Evolutionary conservation across 2,113 vertebrate species (phyloP), one percentile per base, ranked within the genome.

Genomic region (Muntiacus muntjak): DNA sequence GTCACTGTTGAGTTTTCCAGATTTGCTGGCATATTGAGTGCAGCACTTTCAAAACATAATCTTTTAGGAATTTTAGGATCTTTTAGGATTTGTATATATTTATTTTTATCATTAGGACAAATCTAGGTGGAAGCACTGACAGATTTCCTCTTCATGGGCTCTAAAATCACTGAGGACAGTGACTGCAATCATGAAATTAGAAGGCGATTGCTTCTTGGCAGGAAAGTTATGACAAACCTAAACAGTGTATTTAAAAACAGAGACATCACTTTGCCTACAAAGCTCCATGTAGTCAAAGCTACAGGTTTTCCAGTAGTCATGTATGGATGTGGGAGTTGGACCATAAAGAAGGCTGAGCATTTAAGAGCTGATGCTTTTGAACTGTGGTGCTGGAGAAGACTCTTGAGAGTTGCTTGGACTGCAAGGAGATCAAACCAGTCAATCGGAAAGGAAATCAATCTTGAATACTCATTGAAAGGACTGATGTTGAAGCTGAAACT

Each of bases 121-220:
- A 21, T 5, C 9, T 71, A 71, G n/a, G 19, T 71, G n/a, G 64
- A 71, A 36, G 17, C n/a, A 36, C 17, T 71, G 64, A 36, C n/a
- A 71, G 17, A 71, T 71, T 36, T 71, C n/a, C n/a, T 71, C n/a
- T 71, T 71, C 64, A 21, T 21, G 16, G 64, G n/a, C n/a, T 71
- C n/a, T 71, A 71, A 71, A 71, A 71, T 71, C n/a, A 71, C 17
- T 71, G 17, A 71, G 19, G n/a, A 71, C 5, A 9, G 17, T 71
- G n/a, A 36, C 64, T 36, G n/a, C n/a, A 36, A 21, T 17, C n/a
- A 71, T 21, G n/a, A 71, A 71, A 71, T 71, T 71, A 36, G 64
- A 21, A 71, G n/a, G n/a, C 0, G 0, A 21, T 36, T 71, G n/a
- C n/a, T 71, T 71, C 64, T 36, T 71, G 64, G 1, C 2, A 36